Evolutionary conservation across 64 coral and sea anemone species (phyloP), one percentile per base, ranked within the genome.

Genomic region (Pocillopora verrucosa): DNA sequence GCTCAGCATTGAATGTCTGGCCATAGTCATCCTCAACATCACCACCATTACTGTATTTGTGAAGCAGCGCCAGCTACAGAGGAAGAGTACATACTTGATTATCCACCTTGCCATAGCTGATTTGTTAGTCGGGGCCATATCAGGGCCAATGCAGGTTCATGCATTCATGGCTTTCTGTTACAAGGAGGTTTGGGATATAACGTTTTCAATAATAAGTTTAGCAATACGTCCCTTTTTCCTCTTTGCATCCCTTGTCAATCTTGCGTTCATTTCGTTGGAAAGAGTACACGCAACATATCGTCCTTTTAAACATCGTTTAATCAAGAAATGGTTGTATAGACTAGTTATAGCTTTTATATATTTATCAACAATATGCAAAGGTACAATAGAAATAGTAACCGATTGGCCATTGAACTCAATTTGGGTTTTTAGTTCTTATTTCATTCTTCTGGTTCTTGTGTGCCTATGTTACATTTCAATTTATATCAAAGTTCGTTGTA

Each of bases 31-130:
- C 30, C 61, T 83, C 3, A 83, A 83, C 65, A 0, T 22, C 3
- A n/a, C 67, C 34, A 83, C 61, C 2, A 13, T 83, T 20, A 67
- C n/a, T 41, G 80, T 83, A 38, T 83, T 83, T 83, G 34, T 34
- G 5, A 83, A 34, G 19, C 61, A 45, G 5, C 80, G 80, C 1
- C 36, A 22, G 6, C 34, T 67, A 22, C 16, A 67, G 1, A 60
- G 80, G 3, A 60, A 35, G 1, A 35, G 80, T 30, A 83, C 80
- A 20, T 83, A 65, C 80, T 35, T 83, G 12, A 26, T 83, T 3
- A 41, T 83, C 13, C 60, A 83, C 67, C 35, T 83, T 6, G 61
- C 80, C 15, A 67, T 65, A 83, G 60, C 16, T 13, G 80, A 83
- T 19, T 36, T 83, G 4, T 67, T 83, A 2, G 80, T n/a, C 10